phyloP scores from a whole-genome alignment of 1,140 invertebrate genomes.

The Rhagoletis zephyria region DNA sequence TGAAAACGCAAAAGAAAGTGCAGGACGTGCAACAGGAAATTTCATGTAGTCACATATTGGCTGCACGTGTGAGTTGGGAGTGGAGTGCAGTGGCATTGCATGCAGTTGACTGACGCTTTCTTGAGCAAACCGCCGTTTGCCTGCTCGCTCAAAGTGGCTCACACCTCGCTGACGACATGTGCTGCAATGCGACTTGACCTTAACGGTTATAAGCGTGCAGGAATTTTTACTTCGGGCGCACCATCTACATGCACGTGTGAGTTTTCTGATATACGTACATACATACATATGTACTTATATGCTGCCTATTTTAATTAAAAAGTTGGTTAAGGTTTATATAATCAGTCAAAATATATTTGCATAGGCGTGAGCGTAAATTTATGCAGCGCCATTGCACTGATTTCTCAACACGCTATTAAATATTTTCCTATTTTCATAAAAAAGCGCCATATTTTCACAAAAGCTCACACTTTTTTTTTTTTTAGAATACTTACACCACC shows the following conservation, averaged over 20 bases:
- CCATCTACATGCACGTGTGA: neutral
- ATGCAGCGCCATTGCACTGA: too few relatives aligned
- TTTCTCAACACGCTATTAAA: neutral
- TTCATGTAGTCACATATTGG: neutral
- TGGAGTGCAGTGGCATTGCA: neutral
- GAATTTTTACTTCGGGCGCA: conserved; percentile 33
- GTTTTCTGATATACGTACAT: too few relatives aligned
- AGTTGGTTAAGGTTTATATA: too few relatives aligned
- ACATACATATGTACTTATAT: neutral
- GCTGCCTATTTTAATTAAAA: too few relatives aligned
- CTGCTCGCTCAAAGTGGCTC: too few relatives aligned
- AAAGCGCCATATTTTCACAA: too few relatives aligned
- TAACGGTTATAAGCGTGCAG: conserved; percentile 54
- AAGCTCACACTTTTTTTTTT: conserved; percentile 18
- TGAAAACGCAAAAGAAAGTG: neutral
- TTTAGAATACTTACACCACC: conserved; percentile 86
- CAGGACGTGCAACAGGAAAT: neutral
- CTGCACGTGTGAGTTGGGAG: neutral
- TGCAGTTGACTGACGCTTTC: neutral
- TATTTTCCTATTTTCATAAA: neutral
- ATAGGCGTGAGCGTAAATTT: too few relatives aligned
- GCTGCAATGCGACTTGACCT: conserved; percentile 53
- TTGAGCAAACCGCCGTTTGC: too few relatives aligned
- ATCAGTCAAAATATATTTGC: too few relatives aligned
- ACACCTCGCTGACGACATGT: conserved; percentile 6